These are phyloP conservation scores for Drosophila ironensis DNA, from an alignment of 1,140 invertebrate species.

Conservation along the genomic window DNA sequence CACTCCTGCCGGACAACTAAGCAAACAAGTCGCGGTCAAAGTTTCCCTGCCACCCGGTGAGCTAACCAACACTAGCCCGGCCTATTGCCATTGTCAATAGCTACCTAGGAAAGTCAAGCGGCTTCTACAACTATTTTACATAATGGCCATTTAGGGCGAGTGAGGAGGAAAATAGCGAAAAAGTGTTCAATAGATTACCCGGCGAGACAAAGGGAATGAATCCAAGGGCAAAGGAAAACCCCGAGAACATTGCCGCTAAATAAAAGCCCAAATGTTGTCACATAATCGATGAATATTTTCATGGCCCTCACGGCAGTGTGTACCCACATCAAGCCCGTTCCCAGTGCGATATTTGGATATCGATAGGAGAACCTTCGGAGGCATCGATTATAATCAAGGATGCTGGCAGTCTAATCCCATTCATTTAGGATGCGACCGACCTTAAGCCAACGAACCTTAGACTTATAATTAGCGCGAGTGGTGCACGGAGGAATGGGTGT, in stretches of 20 bases:
- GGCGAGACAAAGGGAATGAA: slow-evolving; percentile 20
- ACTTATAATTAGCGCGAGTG: slow-evolving; percentile 49
- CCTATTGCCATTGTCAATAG: background rate
- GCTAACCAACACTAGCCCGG: slow-evolving; percentile 20
- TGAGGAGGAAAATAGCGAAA: slow-evolving; percentile 3
- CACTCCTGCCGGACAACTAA: slow-evolving; percentile 22
- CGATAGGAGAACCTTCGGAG: slow-evolving; percentile 5
- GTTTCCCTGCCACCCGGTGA: slow-evolving; percentile 29
- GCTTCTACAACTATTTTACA: slow-evolving; percentile 24
- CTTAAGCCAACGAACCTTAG: slow-evolving; percentile 23
- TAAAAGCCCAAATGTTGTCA: slow-evolving; percentile 49
- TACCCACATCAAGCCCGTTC: background rate
- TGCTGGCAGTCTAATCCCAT: slow-evolving; percentile 27
- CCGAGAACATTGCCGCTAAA: slow-evolving; percentile 40
- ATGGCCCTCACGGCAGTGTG: no score
- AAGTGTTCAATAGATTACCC: slow-evolving; percentile 37
- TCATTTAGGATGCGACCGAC: slow-evolving; percentile 18
- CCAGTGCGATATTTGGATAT: background rate
- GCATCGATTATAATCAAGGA: slow-evolving; percentile 10
- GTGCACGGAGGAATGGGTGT: slow-evolving; percentile 9
- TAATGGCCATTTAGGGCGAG: slow-evolving; percentile 8
- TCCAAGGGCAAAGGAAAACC: slow-evolving; percentile 21
- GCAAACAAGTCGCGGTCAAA: slow-evolving; percentile 37
- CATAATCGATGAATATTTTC: slow-evolving; percentile 65
- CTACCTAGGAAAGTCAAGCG: background rate